Evolutionary conservation across 64 coral and sea anemone genomes (phyloP).

Genomic region (Cladopsammia gracilis): DNA sequence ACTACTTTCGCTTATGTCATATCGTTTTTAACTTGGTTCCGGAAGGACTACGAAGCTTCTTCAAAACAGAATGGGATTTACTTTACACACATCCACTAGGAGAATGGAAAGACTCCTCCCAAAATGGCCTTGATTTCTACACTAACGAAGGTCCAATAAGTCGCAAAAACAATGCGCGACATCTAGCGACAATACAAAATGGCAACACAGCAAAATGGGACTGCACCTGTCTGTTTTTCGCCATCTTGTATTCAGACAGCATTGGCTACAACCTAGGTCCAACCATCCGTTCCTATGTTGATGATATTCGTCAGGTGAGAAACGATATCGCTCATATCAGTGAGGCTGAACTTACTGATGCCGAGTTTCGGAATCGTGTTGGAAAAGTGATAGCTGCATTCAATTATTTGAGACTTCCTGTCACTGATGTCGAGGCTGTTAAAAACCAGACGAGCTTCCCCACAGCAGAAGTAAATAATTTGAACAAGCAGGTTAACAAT

Average conservation of each 20-base stretch:
- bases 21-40: conserved; percentile 3
- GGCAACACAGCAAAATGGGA: conserved; percentile 49
- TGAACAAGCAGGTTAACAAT: background rate
- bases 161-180: background rate
- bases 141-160: background rate
- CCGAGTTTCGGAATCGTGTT: background rate
- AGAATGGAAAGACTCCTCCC: conserved; percentile 20
- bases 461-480: background rate
- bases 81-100: background rate
- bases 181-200: background rate
- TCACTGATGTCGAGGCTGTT: background rate
- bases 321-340: conserved; percentile 20
- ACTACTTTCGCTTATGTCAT: background rate
- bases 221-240: conserved; percentile 33
- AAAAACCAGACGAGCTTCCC: conserved; percentile 32
- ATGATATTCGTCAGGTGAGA: conserved; percentile 18
- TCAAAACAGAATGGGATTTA: conserved; percentile 35
- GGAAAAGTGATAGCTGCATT: background rate
- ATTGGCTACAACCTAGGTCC: background rate
- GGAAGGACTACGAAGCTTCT: conserved; percentile 8
- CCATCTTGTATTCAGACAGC: conserved; percentile 41
- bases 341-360: background rate
- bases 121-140: conserved; percentile 6
- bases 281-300: background rate
- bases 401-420: background rate